A percentile compares a stretch with the other conserved stretches of the same genome.
Evolutionary conservation across 2,888 invertebrate genomes (phyloP).

Genomic region (Drosophila gaucha): DNA sequence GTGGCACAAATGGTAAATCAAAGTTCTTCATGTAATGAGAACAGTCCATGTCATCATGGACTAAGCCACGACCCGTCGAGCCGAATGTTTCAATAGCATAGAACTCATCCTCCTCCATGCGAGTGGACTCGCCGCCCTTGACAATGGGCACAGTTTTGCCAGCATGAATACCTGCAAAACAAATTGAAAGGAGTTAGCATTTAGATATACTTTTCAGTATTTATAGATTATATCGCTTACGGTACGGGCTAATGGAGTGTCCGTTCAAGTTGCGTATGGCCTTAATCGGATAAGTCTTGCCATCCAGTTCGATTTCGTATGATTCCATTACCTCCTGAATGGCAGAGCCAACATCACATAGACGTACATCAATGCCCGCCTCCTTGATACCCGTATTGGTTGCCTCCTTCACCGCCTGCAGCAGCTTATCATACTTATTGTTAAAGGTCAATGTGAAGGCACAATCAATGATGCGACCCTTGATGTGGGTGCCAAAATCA

Average conservation of each 20-base stretch:
- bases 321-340: constrained; percentile 99
- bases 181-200: not conserved
- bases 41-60: constrained; percentile 99
- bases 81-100: constrained; percentile 99
- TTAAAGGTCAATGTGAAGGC: constrained; percentile 99
- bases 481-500: constrained; percentile 99
- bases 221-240: constrained; percentile 86
- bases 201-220: not conserved
- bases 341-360: constrained; percentile 98
- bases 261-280: constrained; percentile 99
- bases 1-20: constrained; percentile 95
- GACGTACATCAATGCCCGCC: constrained; percentile 97
- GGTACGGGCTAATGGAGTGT: constrained; percentile 99
- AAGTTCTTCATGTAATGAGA: constrained; percentile 99
- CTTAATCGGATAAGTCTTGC: constrained; percentile 97
- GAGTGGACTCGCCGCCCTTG: constrained; percentile 98
- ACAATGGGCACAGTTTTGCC: constrained; percentile 99
- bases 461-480: constrained; percentile 99
- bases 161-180: constrained; percentile 91
- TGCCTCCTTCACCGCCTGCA: constrained; percentile 98
- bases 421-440: constrained; percentile 96
- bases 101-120: constrained; percentile 99
- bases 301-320: constrained; percentile 98
- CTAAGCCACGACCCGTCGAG: constrained; percentile 96
- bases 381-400: constrained; percentile 99